Conservation (phyloP, 1,140 invertebrate species). For the Pogonomyrmex californicus region DNA sequence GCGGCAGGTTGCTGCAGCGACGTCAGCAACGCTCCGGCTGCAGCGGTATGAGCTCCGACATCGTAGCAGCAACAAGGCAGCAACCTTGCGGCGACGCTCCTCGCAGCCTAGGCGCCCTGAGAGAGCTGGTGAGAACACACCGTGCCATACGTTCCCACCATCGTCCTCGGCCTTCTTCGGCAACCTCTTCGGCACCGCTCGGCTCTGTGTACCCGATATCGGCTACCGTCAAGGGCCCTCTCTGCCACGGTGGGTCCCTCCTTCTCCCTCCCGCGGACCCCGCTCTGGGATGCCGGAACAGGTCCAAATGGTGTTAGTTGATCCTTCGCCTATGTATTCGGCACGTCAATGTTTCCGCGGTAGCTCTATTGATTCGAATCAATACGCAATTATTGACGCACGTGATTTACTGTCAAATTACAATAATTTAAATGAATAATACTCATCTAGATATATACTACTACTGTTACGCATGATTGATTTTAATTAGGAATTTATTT, state of each 20-base stretch:
- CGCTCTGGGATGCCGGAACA: conserved; percentile 54
- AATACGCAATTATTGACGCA: not conserved
- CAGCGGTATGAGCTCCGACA: conserved; percentile 47
- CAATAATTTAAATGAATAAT: conserved; percentile 12
- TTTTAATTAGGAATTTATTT: conserved; percentile 2
- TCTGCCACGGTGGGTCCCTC: conserved; percentile 45
- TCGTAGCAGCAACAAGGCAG: conserved; percentile 65
- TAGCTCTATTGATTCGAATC: not conserved
- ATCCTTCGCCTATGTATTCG: conserved; percentile 19
- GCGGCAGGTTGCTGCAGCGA: conserved; percentile 76
- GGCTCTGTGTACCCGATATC: conserved; percentile 70
- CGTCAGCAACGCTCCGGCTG: conserved; percentile 50
- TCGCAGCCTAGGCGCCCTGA: conserved; percentile 69
- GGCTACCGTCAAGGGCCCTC: conserved; percentile 52
- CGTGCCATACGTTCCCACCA: conserved; percentile 86
- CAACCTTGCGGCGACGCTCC: conserved; percentile 75
- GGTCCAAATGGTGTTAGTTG: conserved; percentile 46
- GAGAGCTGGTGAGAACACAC: conserved; percentile 86
- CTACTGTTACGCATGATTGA: not conserved
- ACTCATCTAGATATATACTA: not conserved
- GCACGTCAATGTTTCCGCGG: not conserved
- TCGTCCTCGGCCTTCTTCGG: conserved; percentile 84
- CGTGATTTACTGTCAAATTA: not conserved
- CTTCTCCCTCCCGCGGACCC: conserved; percentile 23
- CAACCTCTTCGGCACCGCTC: conserved; percentile 77